Conservation (phyloP, 2,113 vertebrate genomes). For the Anser brachyrhynchus region DNA sequence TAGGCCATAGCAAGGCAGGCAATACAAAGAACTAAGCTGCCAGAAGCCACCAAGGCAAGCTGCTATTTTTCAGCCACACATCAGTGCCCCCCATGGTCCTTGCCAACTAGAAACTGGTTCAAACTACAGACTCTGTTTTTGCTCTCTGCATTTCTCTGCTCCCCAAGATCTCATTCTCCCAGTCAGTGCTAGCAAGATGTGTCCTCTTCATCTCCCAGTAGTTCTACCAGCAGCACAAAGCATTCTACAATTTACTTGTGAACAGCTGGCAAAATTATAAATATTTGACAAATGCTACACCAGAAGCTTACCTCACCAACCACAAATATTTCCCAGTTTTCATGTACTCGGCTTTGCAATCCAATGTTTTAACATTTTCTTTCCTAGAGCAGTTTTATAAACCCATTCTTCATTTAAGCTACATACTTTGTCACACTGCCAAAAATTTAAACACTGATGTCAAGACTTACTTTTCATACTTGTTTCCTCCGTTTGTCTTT, state of each 20-base stretch:
- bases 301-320: neutral
- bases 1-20: neutral
- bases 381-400: neutral
- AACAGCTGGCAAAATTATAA: neutral
- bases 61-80: neutral
- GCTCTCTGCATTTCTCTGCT: neutral
- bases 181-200: neutral
- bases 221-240: neutral
- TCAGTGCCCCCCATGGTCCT: neutral
- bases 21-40: neutral
- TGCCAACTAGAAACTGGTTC: neutral
- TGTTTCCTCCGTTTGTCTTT: neutral
- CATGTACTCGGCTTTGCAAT: neutral
- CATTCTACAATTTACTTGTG: neutral
- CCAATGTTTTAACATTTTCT: neutral
- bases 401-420: neutral
- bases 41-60: neutral
- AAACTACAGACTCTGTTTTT: neutral
- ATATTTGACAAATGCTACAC: neutral
- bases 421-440: neutral
- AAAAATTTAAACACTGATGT: neutral
- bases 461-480: neutral
- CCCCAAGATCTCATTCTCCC: neutral
- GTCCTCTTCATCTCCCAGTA: neutral
- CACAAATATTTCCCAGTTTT: neutral